Base-by-base conservation (phyloP, 2,797 vertebrate genomes). In the Cirrhinus molitorella region DNA sequence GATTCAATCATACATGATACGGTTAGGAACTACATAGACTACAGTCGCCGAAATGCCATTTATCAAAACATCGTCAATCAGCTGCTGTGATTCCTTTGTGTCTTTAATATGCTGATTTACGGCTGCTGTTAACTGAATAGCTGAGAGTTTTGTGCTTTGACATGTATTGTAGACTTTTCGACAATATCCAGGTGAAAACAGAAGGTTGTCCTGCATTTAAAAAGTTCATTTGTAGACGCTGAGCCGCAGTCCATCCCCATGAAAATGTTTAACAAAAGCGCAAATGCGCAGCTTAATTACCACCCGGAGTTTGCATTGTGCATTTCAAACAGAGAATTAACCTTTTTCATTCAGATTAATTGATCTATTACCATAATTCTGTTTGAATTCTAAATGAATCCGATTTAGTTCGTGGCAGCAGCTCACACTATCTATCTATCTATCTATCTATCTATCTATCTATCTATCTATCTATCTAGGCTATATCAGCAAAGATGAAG, bases 331-430 rank as follows among this genome's bases (percentile, higher is more conserved):
- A 83, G 43, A 43, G 71, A 79, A 89, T 89, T 86, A 88, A 81
- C 85, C 86, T 88, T n/a, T 88, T 81, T 78, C 74, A 85, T 90
- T 88, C 77, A 88, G 57, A 88, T 87, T 51, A 88, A 88, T 85
- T 81, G 61, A 72, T 3, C 51, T 28, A 88, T 88, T 86, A 84
- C 53, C 86, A 85, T 90, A 89, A 88, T 90, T 88, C 57, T 80
- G 86, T 89, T 89, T 88, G 74, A 80, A 74, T 87, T 87, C 72
- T 63, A 84, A 86, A 88, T 87, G 66, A 87, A 84, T 55, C 51
- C 17, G 59, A 51, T 84, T 81, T 61, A 61, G 51, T 63, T 34
- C 28, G 80, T 74, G 81, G 14, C 63, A 70, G 40, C 12, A 53
- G 40, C 5, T 59, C 31, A 14, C 40, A 45, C 9, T 77, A 31